A percentile compares a stretch with the other conserved stretches of the same genome.
These are phyloP conservation scores for Eudemis profundana DNA, from an alignment of 2,888 invertebrate genomes.

Conservation along the genomic window DNA sequence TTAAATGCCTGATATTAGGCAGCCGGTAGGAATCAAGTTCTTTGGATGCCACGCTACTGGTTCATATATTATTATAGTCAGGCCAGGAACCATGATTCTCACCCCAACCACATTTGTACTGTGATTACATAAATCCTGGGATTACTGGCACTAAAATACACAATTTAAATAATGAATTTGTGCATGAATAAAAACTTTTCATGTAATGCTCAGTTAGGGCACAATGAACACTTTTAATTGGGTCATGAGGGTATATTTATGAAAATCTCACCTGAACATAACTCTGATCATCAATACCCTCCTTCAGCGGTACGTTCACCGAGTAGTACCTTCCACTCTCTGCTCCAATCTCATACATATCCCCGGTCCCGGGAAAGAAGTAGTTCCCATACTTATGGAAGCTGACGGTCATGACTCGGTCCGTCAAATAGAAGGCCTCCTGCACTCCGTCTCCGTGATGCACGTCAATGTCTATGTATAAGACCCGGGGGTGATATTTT, in stretches of 20 bases:
- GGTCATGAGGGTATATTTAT: background rate
- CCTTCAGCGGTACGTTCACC: conserved; percentile 98
- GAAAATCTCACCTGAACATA: conserved; percentile 89
- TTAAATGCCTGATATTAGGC: too few species aligned
- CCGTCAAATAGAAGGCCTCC: conserved; percentile 98
- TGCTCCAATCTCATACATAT: conserved; percentile 99
- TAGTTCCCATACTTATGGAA: conserved; percentile 99
- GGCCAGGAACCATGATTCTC: too few species aligned
- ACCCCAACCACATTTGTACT: too few species aligned
- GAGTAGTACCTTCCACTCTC: conserved; percentile 98
- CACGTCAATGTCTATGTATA: conserved; percentile 99
- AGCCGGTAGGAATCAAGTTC: too few species aligned
- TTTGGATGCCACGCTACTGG: too few species aligned
- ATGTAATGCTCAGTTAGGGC: too few species aligned
- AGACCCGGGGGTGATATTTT: conserved; percentile 96
- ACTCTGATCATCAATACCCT: conserved; percentile 98
- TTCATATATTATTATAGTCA: too few species aligned
- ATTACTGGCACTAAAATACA: too few species aligned
- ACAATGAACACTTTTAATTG: too few species aligned
- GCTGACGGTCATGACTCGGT: conserved; percentile 99
- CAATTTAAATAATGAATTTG: too few species aligned
- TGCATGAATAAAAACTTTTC: too few species aligned
- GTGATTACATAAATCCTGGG: too few species aligned
- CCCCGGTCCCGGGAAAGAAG: conserved; percentile 99
- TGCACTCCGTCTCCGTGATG: conserved; percentile 99